Conservation (phyloP, 2,113 vertebrate species). For the Pardalotus punctatus region DNA sequence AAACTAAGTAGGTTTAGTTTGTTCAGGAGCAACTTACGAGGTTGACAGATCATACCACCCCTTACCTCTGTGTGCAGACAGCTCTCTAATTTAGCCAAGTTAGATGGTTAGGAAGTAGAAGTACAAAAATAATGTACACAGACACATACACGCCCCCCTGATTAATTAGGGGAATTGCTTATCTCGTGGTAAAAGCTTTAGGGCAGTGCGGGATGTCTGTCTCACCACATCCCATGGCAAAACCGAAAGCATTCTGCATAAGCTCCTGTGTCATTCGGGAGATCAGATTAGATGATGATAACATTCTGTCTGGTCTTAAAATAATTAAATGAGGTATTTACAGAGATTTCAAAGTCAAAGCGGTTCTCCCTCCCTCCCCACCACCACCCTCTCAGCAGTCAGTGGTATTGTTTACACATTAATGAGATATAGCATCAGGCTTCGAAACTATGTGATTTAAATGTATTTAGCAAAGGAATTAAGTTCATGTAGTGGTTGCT, state of each 20-base stretch:
- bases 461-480: not conserved
- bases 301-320: not conserved
- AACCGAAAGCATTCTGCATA: not conserved
- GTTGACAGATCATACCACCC: not conserved
- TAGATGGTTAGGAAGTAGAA: not conserved
- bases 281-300: not conserved
- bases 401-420: not conserved
- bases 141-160: not conserved
- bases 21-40: not conserved
- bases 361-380: not conserved
- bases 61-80: not conserved
- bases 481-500: not conserved
- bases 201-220: not conserved
- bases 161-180: not conserved
- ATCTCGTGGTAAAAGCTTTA: not conserved
- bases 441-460: not conserved
- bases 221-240: not conserved
- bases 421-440: not conserved
- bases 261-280: not conserved
- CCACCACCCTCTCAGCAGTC: not conserved
- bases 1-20: not conserved
- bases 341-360: slow-evolving; percentile 12
- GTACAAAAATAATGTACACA: not conserved
- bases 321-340: slow-evolving; percentile 22
- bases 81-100: not conserved